Conservation (phyloP, 2,888 invertebrate species). For the Deroplatys truncata region DNA sequence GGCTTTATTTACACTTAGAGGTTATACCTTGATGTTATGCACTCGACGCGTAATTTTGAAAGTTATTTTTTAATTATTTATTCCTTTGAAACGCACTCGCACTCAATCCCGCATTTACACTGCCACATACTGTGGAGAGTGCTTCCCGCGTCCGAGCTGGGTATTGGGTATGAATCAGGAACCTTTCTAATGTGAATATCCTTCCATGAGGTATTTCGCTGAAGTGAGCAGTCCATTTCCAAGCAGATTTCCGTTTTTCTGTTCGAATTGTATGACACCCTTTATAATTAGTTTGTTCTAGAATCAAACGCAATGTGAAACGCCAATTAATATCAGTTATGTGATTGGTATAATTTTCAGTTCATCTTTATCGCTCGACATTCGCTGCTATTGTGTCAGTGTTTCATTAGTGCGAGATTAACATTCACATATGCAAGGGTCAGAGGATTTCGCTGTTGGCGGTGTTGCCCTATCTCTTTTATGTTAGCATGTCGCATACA, state of each 20-base stretch:
- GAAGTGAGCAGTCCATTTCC: no score
- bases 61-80: no score
- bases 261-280: not conserved
- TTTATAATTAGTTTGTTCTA: not conserved
- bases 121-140: no score
- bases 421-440: not conserved
- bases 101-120: no score
- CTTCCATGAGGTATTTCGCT: no score
- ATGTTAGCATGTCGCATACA: not conserved
- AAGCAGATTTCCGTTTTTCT: not conserved
- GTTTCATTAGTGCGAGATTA: not conserved
- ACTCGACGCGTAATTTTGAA: no score
- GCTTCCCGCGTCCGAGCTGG: no score
- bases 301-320: not conserved
- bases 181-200: no score
- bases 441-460: not conserved
- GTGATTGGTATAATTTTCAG: not conserved
- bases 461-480: not conserved
- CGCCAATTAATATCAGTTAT: not conserved
- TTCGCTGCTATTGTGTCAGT: not conserved
- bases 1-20: no score
- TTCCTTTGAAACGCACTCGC: no score
- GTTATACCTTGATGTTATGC: no score
- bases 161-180: no score
- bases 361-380: not conserved